Conservation (phyloP, 2,113 vertebrate genomes). For the Pollimyrus isidori region DNA sequence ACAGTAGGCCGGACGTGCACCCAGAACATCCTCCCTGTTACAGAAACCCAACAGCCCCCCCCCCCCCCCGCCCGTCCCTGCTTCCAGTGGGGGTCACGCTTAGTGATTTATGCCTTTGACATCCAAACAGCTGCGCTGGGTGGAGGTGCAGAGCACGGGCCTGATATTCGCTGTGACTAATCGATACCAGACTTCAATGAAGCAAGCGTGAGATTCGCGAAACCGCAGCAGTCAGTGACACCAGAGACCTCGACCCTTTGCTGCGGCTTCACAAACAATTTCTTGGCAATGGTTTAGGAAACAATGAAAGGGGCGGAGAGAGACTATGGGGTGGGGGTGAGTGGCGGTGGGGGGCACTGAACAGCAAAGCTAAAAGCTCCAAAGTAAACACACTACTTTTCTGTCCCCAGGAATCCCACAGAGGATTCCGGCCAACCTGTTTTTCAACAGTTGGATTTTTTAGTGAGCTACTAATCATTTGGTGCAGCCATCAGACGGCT, state of each 20-base stretch:
- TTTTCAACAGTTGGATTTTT: background rate
- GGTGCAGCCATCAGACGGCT: background rate
- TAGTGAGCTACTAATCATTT: background rate
- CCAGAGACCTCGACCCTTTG: conserved; percentile 43
- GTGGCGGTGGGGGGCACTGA: conserved; percentile 13
- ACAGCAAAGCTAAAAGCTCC: background rate
- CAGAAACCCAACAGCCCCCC: conserved; percentile 17
- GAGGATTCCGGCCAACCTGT: conserved; percentile 7
- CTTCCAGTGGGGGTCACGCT: conserved; percentile 43
- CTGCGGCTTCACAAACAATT: conserved; percentile 38
- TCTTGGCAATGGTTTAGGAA: conserved; percentile 38
- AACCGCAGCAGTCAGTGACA: conserved; percentile 45
- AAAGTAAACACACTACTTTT: conserved; percentile 19
- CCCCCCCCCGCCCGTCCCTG: conserved; percentile 34
- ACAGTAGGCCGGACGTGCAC: background rate
- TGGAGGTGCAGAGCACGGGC: conserved; percentile 49
- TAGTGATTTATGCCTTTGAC: conserved; percentile 68
- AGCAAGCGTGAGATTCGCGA: conserved; percentile 47
- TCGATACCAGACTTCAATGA: conserved; percentile 68
- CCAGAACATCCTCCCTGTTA: background rate
- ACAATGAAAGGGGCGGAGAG: conserved; percentile 28
- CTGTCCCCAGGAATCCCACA: background rate
- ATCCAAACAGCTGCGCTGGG: conserved; percentile 68
- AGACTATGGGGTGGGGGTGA: background rate
- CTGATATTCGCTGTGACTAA: conserved; percentile 69